These are phyloP conservation scores for Micrasema minimum DNA, from an alignment of 1,140 invertebrate genomes.

Conservation along the genomic window DNA sequence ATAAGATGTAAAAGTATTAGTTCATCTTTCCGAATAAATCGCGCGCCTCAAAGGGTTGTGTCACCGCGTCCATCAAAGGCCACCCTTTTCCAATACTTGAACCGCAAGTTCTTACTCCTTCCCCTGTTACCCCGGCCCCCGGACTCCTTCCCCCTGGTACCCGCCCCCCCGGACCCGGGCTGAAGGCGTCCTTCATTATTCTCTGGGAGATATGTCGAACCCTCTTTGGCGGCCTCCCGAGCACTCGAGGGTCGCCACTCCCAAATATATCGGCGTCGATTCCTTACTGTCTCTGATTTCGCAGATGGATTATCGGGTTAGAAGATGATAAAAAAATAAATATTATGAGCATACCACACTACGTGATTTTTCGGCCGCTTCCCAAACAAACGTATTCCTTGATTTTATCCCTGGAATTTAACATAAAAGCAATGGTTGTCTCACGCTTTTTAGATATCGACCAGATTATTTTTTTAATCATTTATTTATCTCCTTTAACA, in stretches of 20 bases:
- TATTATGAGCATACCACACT: too few relatives aligned
- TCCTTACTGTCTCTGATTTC: constrained; percentile 30
- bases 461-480: too few relatives aligned
- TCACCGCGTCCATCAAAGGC: constrained; percentile 5
- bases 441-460: too few relatives aligned
- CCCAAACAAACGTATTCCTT: too few relatives aligned
- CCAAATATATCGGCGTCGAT: constrained; percentile 38
- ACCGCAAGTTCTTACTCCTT: constrained; percentile 18
- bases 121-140: not conserved
- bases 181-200: constrained; percentile 51
- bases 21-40: too few relatives aligned
- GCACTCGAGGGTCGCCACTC: constrained; percentile 34
- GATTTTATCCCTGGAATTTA: too few relatives aligned
- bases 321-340: not conserved
- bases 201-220: constrained; percentile 52
- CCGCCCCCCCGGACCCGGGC: not conserved
- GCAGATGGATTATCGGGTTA: constrained; percentile 2
- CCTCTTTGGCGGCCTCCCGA: constrained; percentile 45
- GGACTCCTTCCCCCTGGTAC: not conserved
- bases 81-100: constrained; percentile 33
- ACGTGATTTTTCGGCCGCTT: too few relatives aligned
- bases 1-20: too few relatives aligned
- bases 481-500: too few relatives aligned
- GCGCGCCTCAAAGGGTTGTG: not conserved
- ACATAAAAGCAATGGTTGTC: too few relatives aligned